These are phyloP conservation scores for Atrichornis clamosus DNA, from an alignment of 2,113 vertebrate genomes.

Conservation along the genomic window DNA sequence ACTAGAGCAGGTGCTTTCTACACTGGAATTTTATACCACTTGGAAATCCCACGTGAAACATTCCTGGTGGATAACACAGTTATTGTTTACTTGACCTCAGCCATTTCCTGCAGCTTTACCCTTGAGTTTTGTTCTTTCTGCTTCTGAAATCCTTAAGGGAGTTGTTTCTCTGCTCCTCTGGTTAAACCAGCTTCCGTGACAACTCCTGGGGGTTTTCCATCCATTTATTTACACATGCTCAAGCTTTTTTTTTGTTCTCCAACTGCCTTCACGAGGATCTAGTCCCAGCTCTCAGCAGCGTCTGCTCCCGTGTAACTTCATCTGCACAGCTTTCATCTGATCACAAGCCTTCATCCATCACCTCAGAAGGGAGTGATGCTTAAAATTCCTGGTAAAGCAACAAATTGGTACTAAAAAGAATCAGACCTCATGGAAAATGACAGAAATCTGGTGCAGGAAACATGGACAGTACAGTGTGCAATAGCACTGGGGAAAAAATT, in stretches of 20 bases:
- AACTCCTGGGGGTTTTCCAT: background rate
- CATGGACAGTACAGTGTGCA: background rate
- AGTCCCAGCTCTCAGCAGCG: background rate
- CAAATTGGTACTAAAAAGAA: background rate
- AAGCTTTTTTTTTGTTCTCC: background rate
- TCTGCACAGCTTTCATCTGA: fast-evolving
- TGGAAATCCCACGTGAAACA: background rate
- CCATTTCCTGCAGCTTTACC: background rate
- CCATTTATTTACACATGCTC: fast-evolving
- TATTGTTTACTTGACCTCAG: background rate
- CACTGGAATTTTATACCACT: background rate
- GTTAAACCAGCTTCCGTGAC: background rate
- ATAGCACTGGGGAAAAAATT: background rate
- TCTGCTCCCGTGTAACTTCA: background rate
- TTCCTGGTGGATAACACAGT: background rate
- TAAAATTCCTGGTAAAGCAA: background rate
- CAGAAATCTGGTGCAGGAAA: background rate
- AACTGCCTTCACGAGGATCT: background rate
- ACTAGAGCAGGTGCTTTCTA: background rate
- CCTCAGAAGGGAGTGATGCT: background rate
- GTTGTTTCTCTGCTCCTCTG: background rate
- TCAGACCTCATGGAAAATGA: background rate
- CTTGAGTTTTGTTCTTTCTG: background rate
- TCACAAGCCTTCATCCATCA: background rate
- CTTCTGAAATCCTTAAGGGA: background rate